Conservation (phyloP, 1,140 invertebrate species). For the Drosophila novamexicana region DNA sequence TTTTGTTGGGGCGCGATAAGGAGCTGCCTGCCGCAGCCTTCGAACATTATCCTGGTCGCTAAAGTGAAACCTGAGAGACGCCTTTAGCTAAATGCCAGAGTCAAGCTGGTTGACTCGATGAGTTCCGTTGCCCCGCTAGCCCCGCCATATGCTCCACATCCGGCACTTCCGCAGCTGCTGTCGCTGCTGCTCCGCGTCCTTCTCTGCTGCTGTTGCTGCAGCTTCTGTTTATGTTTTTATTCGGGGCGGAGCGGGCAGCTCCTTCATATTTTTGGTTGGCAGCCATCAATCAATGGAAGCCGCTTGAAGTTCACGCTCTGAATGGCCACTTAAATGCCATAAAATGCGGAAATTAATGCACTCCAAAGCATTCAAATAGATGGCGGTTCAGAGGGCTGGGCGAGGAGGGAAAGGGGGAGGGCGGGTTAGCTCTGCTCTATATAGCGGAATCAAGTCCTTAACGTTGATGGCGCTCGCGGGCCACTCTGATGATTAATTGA, state of each 20-base stretch:
- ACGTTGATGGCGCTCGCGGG: conserved; percentile 41
- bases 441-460: conserved; percentile 32
- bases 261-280: conserved; percentile 12
- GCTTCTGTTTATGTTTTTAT: neutral
- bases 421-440: neutral
- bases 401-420: neutral
- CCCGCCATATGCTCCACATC: neutral
- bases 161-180: neutral
- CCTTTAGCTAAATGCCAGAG: conserved; percentile 1
- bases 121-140: neutral
- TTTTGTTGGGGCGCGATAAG: neutral
- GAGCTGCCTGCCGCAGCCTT: no score
- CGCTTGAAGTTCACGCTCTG: conserved; percentile 1
- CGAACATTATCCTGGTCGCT: neutral
- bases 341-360: conserved; percentile 80
- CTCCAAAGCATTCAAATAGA: conserved; percentile 68
- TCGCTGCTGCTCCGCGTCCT: neutral
- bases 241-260: neutral
- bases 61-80: neutral
- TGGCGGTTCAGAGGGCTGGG: neutral
- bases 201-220: neutral
- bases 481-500: conserved; percentile 74
- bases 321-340: conserved; percentile 71
- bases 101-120: neutral
- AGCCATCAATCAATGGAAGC: conserved; percentile 17